Evolutionary conservation across 1,140 invertebrate species (phyloP), one percentile per base, ranked within the genome.

Genomic region (Tetramorium simillimum): DNA sequence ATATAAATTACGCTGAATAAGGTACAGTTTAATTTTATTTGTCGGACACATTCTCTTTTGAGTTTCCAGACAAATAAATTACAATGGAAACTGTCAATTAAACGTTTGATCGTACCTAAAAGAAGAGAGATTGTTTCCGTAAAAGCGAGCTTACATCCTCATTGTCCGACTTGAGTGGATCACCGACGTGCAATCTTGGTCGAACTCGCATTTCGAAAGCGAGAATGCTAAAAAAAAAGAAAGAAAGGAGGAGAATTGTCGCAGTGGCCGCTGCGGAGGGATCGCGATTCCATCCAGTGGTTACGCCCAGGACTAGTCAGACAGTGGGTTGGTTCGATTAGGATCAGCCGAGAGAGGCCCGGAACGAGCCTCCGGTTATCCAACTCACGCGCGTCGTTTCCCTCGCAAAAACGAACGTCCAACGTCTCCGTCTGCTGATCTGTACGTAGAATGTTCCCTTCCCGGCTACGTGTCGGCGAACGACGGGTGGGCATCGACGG

Each of bases 301-400:
- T 93, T 91, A 93, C 92, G 92, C 92, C 92, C 92, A 92, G 90
- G 91, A 89, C 92, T 93, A 89, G 92, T 93, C 92, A 73, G 75
- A 80, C 78, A 77, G 91, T 91, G 91, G 90, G 88, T 91, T 93
- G 89, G 92, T n/a, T 86, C 88, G 92, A 93, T 93, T 92, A 92
- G 89, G 78, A 82, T 88, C 87, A 88, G 87, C 80, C 88, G 84
- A 86, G 81, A 16, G 88, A 81, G 69, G 70, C 24, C 5, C 81
- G 86, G 43, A 65, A 87, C 85, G 84, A 77, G 58, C 70, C 89
- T 82, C 46, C 72, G 72, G 51, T 89, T 69, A 85, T 86, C 69
- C 43, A 28, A 53, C 89, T 90, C 85, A 80, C 88, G 88, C 88
- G 75, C 89, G 51, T 33, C 75, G 81, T 86, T 73, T 43, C 24